These are phyloP conservation scores for Trissolcus brochymenae DNA, from an alignment of 2,888 invertebrate genomes.

Conservation along the genomic window DNA sequence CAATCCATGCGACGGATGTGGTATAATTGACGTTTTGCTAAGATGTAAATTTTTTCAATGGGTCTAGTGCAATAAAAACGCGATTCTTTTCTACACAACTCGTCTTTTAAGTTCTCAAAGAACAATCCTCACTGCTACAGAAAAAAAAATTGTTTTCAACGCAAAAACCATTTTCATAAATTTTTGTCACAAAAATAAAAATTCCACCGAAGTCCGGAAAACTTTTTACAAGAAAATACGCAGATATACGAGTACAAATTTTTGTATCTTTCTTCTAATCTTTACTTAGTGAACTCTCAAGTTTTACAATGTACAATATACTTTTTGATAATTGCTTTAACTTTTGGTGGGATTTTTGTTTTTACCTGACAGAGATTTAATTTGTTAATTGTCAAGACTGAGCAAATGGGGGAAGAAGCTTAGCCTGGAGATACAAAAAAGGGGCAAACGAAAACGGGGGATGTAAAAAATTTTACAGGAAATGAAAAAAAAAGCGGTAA, in stretches of 20 bases:
- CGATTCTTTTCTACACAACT: conserved; percentile 31
- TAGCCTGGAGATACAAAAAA: background rate
- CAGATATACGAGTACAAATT: conserved; percentile 33
- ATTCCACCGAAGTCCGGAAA: background rate
- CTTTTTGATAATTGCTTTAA: conserved; percentile 3
- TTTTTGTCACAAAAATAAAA: background rate
- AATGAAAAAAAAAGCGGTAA: conserved; percentile 55
- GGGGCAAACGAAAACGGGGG: conserved; percentile 6
- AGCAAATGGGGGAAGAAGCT: conserved; percentile 26
- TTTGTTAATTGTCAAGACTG: conserved; percentile 59
- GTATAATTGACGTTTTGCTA: background rate
- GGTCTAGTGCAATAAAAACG: conserved; percentile 62
- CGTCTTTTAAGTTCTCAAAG: conserved; percentile 22
- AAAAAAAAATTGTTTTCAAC: conserved; percentile 13
- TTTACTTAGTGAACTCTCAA: background rate
- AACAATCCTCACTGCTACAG: conserved; percentile 30
- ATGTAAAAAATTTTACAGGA: conserved; percentile 22
- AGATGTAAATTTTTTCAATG: conserved; percentile 42
- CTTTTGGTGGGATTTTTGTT: background rate
- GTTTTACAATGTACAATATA: conserved; percentile 10
- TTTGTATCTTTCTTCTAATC: conserved; percentile 4
- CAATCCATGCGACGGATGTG: conserved; percentile 5
- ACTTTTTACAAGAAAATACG: conserved; percentile 25
- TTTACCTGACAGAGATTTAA: conserved; percentile 35
- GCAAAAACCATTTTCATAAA: background rate